Conservation (phyloP, 2,797 vertebrate genomes). For the Helostoma temminkii region DNA sequence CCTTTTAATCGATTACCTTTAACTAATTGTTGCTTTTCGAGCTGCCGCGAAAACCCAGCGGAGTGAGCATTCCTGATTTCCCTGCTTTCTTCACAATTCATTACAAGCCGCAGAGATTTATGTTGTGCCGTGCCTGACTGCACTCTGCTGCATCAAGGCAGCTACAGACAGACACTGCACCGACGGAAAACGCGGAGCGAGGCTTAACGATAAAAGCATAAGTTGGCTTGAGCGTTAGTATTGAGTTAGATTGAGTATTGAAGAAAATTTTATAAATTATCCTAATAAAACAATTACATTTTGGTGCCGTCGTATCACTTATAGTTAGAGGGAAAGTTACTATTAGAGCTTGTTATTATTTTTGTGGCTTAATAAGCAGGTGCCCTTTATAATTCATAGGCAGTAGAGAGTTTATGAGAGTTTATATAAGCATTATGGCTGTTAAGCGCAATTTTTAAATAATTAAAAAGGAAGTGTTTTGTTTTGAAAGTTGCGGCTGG, state of each 20-base stretch:
- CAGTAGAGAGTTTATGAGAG: too few relatives aligned
- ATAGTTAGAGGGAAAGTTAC: too few relatives aligned
- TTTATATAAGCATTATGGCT: too few relatives aligned
- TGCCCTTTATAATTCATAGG: too few relatives aligned
- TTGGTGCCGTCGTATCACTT: too few relatives aligned
- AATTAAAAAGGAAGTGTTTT: constrained; percentile 22
- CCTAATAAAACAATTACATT: too few relatives aligned
- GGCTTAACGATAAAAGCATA: constrained; percentile 52
- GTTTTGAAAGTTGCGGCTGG: constrained; percentile 35
- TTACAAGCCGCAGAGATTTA: constrained; percentile 37
- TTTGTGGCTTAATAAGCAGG: too few relatives aligned
- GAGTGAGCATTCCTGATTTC: constrained; percentile 4
- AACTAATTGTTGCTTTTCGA: constrained; percentile 13
- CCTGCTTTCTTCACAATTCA: constrained; percentile 39
- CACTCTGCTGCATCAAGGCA: constrained; percentile 50
- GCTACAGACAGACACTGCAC: not conserved
- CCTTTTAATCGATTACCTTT: constrained; percentile 13
- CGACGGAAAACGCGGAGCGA: constrained; percentile 8
- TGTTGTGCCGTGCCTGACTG: constrained; percentile 45
- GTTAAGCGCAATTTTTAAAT: too few relatives aligned
- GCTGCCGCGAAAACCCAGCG: not conserved
- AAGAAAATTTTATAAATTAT: too few relatives aligned
- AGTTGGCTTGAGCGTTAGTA: too few relatives aligned
- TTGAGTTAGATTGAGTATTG: too few relatives aligned
- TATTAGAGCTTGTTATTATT: too few relatives aligned